Evolutionary conservation across 2,113 vertebrate genomes (phyloP).

Genomic region (Hipposideros armiger): DNA sequence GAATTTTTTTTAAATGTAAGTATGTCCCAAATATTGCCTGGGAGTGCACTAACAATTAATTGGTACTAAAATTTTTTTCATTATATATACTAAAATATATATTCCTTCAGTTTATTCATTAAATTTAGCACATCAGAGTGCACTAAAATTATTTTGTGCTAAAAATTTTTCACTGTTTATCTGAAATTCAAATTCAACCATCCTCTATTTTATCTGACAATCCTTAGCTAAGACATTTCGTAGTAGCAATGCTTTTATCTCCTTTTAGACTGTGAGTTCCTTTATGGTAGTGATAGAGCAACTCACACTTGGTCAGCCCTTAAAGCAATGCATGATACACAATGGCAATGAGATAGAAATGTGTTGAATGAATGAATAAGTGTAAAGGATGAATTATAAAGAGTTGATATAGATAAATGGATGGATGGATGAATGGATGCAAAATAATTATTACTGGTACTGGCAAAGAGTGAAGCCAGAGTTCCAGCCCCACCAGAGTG

Average conservation of each 20-base stretch:
- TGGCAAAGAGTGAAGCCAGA: constrained; percentile 88
- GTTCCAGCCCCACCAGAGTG: constrained; percentile 87
- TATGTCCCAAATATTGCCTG: background rate
- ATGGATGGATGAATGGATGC: background rate
- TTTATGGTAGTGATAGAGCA: background rate
- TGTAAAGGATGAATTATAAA: constrained; percentile 11
- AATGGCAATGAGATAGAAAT: background rate
- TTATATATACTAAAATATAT: background rate
- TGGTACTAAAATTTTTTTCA: background rate
- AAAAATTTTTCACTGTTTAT: constrained; percentile 19
- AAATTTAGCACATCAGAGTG: background rate
- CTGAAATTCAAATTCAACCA: constrained; percentile 10
- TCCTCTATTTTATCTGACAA: background rate
- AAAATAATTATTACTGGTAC: constrained; percentile 44
- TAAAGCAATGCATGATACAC: background rate
- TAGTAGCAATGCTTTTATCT: background rate
- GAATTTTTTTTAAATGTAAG: background rate
- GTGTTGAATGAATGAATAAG: background rate
- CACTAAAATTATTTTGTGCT: constrained; percentile 35
- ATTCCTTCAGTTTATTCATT: background rate
- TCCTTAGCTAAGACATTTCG: background rate
- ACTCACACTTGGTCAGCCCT: background rate
- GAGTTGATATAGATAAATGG: background rate
- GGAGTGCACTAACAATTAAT: background rate
- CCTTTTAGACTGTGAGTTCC: background rate